These are phyloP conservation scores for Chionoecetes opilio DNA, from an alignment of 1,140 invertebrate genomes.

Conservation along the genomic window DNA sequence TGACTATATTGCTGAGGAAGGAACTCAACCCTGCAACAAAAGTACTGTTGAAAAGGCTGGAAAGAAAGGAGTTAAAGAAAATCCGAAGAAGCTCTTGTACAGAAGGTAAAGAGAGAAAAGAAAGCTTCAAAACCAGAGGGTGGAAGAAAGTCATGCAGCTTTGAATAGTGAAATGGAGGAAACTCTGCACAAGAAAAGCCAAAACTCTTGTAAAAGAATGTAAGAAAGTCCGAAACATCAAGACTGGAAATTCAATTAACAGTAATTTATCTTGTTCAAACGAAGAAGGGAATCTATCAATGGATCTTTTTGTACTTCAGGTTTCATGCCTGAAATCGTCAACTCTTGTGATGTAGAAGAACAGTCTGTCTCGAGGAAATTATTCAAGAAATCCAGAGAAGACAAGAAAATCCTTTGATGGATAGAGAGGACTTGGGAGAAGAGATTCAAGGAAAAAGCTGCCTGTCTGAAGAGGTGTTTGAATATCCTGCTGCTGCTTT, in stretches of 20 bases:
- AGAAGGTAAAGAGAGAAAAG: not conserved
- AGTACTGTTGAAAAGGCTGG: too few relatives aligned
- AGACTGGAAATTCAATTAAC: not conserved
- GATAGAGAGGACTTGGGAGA: constrained; percentile 2
- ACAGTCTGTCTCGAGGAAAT: not conserved
- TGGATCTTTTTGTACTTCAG: too few relatives aligned
- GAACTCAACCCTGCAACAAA: too few relatives aligned
- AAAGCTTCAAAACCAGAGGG: not conserved
- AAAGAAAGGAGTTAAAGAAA: not conserved
- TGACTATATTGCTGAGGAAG: too few relatives aligned
- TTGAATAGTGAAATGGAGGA: not conserved
- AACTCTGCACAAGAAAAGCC: too few relatives aligned
- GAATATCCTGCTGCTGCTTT: too few relatives aligned
- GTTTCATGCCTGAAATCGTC: too few relatives aligned
- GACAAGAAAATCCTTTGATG: not conserved
- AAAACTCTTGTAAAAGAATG: not conserved
- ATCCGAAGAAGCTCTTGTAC: not conserved
- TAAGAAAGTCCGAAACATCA: not conserved
- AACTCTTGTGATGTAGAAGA: too few relatives aligned
- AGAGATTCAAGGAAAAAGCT: too few relatives aligned
- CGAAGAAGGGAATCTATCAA: too few relatives aligned
- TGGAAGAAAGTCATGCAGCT: not conserved
- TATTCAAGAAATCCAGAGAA: not conserved
- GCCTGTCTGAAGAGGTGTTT: too few relatives aligned
- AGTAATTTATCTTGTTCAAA: too few relatives aligned